Evolutionary conservation across 2,797 vertebrate genomes (phyloP), one percentile per base, ranked within the genome.

Genomic region (Cossypha dichroa): DNA sequence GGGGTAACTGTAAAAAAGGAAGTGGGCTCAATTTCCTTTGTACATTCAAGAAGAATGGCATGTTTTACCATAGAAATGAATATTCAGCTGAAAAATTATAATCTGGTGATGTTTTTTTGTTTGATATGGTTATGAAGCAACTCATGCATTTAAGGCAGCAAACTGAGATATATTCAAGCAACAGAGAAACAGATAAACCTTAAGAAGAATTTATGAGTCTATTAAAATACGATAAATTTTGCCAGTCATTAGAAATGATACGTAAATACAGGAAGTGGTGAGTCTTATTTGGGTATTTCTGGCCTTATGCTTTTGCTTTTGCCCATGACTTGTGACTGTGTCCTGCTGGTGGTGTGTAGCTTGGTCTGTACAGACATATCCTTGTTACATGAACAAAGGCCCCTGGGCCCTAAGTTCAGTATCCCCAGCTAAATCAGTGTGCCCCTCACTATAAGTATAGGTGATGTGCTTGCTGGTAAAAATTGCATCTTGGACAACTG

Each of bases 51-150:
- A 91, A 83, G 21, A 66, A 67, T 56, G 22, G 31, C 14, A 54
- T 82, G 26, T 63, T 96, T 94, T 67, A 78, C 75, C 85, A 68
- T 36, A 62, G 54, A 84, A 88, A 38, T 85, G 34, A 93, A 77
- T 73, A 56, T 60, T 75, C 28, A 10, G 25, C 15, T 85, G 74
- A 94, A 93, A 52, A 88, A 84, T 78, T 54, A 33, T 11, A 34
- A 45, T 33, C 6, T 45, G 13, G 3, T 85, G 25, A 2, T 68
- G 21, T 89, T 88, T 91, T 15, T 78, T 81, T 23, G 66, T 93
- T 95, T 54, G 29, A 68, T 94, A 51, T 13, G 16, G 28, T 74
- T 78, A 38, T 89, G 41, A 90, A 96, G n/a, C 41, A 70, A 55
- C 21, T 80, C 38, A 33, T 59, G 51, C 36, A 75, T 90, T 85